A percentile compares a stretch with the other conserved stretches of the same genome.
phyloP scores from a whole-genome alignment of 1,140 invertebrate species.

The Mylabris phalerata region DNA sequence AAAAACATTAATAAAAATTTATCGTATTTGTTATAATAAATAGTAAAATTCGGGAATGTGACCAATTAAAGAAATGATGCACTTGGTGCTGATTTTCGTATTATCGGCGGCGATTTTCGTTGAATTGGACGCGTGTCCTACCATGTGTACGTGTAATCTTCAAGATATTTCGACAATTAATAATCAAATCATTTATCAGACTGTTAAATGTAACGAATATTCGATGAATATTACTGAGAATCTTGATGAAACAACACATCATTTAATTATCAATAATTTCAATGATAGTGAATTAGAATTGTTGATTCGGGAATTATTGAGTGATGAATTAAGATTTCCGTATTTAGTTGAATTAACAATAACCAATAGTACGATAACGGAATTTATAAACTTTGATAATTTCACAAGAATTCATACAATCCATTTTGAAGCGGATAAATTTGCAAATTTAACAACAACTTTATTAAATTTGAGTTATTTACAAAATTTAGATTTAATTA shows the following conservation, averaged over 20 bases:
- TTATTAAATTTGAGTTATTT: constrained; percentile 33
- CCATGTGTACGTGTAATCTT: constrained; percentile 21
- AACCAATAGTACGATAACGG: constrained; percentile 10
- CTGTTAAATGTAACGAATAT: constrained; percentile 15
- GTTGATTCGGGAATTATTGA: neutral
- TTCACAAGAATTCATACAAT: constrained; percentile 42
- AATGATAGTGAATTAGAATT: neutral
- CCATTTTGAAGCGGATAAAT: constrained; percentile 47
- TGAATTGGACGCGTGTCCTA: constrained; percentile 17
- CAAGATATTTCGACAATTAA: constrained; percentile 5
- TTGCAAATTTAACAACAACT: constrained; percentile 38
- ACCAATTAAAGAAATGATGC: constrained; percentile 9
- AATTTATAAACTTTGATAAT: constrained; percentile 38
- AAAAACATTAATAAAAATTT: too few species aligned
- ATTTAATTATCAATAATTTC: constrained; percentile 8
- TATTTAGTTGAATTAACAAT: constrained; percentile 10
- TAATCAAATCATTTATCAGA: constrained; percentile 1
- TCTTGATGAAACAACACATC: constrained; percentile 18
- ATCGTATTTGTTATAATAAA: too few species aligned
- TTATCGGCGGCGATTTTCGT: neutral
- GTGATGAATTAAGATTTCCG: neutral
- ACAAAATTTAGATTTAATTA: constrained; percentile 52
- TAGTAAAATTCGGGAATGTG: constrained; percentile 4
- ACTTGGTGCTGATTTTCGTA: constrained; percentile 18
- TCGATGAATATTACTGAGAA: constrained; percentile 4